phyloP scores from a whole-genome alignment of 1,140 invertebrate genomes.

The Drosophila eugracilis region DNA sequence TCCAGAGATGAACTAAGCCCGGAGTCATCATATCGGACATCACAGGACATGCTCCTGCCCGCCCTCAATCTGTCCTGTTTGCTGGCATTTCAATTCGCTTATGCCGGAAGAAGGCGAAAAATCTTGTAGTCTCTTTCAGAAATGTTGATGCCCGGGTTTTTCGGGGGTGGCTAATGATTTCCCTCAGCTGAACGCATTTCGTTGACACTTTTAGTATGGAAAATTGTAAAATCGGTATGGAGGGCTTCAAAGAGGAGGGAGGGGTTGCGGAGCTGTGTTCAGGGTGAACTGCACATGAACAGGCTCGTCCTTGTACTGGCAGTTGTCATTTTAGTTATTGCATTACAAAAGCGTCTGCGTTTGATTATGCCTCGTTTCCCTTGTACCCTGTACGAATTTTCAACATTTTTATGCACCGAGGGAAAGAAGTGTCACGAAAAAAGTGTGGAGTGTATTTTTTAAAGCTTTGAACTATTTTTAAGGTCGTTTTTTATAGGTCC shows the following conservation, averaged over 20 bases:
- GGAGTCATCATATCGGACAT: slow-evolving; percentile 40
- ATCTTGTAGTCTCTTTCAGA: slow-evolving; percentile 70
- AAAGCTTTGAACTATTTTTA: too few relatives aligned
- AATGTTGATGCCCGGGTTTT: slow-evolving; percentile 55
- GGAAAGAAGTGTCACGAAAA: background rate
- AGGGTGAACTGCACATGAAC: slow-evolving; percentile 14
- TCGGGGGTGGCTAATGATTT: slow-evolving; percentile 70
- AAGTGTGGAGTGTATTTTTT: too few relatives aligned
- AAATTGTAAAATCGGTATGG: slow-evolving; percentile 29
- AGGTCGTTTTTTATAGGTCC: too few relatives aligned
- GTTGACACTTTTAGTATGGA: slow-evolving; percentile 62
- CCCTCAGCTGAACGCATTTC: slow-evolving; percentile 66
- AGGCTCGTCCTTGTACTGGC: slow-evolving; percentile 44
- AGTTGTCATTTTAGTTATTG: slow-evolving; percentile 81
- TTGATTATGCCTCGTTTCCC: slow-evolving; percentile 75
- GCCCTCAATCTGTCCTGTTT: slow-evolving; percentile 5
- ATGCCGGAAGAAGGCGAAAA: slow-evolving; percentile 59
- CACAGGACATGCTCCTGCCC: slow-evolving; percentile 5
- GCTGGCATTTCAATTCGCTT: slow-evolving; percentile 43
- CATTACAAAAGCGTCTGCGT: slow-evolving; percentile 74
- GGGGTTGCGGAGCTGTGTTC: background rate
- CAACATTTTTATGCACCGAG: slow-evolving; percentile 17
- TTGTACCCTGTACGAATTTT: slow-evolving; percentile 40
- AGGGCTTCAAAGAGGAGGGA: background rate
- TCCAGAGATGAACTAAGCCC: slow-evolving; percentile 28